These are phyloP conservation scores for Clistopyga incitator DNA, from an alignment of 2,888 invertebrate species.

Conservation along the genomic window DNA sequence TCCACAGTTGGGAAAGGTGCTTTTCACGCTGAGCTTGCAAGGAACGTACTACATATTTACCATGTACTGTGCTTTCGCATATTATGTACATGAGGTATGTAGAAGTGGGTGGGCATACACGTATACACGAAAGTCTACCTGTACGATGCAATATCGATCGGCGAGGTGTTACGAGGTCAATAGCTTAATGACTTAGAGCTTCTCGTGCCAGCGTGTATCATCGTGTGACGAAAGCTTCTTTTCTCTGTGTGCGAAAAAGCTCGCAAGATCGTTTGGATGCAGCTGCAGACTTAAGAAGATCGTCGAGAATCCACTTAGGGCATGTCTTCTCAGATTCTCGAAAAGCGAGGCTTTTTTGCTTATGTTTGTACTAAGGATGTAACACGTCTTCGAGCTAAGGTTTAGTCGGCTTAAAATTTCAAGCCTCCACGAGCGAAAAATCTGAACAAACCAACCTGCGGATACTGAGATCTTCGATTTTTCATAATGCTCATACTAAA, in stretches of 20 bases:
- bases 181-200: constrained; percentile 63
- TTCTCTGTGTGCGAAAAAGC: constrained; percentile 10
- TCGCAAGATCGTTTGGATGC: constrained; percentile 2
- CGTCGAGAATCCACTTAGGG: constrained; percentile 42
- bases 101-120: not conserved
- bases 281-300: constrained; percentile 20
- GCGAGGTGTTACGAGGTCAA: constrained; percentile 62
- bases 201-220: constrained; percentile 62
- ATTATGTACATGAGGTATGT: constrained; percentile 10
- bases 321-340: constrained; percentile 7
- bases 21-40: constrained; percentile 48
- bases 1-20: constrained; percentile 22
- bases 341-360: not conserved
- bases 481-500: too few species aligned
- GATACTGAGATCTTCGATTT: too few species aligned
- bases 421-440: too few species aligned
- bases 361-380: not conserved
- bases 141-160: constrained; percentile 55
- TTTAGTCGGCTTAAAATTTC: too few species aligned
- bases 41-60: not conserved
- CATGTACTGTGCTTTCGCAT: constrained; percentile 26
- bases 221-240: constrained; percentile 41
- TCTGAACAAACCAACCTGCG: too few species aligned
- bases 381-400: too few species aligned
- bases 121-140: constrained; percentile 20